phyloP scores from a whole-genome alignment of 1,140 invertebrate genomes.

The Trichonephila clavata region DNA sequence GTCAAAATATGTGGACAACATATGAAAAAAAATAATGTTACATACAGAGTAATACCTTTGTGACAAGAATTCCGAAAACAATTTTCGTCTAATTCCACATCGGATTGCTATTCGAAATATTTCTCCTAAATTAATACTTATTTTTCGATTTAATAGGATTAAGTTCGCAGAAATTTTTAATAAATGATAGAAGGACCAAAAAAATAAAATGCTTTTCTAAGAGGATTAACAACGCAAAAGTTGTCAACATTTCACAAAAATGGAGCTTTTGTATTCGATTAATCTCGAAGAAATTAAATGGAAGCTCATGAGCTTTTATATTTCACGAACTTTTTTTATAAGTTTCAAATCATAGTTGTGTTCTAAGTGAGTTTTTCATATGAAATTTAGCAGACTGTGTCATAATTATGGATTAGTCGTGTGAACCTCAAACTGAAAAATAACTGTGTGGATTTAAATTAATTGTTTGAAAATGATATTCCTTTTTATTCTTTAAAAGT shows the following conservation, averaged over 20 bases:
- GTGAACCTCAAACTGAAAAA: no score
- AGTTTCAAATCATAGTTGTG: no score
- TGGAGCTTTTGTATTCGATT: no score
- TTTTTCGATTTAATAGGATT: background rate
- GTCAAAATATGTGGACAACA: background rate
- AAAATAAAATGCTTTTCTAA: background rate
- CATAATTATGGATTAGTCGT: no score
- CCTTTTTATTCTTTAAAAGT: no score
- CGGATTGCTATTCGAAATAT: background rate
- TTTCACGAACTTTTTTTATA: no score
- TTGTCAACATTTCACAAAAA: background rate
- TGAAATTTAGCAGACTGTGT: no score
- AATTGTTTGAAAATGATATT: no score
- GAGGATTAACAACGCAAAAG: background rate
- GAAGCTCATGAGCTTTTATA: no score
- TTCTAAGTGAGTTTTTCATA: no score
- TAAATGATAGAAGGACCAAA: background rate
- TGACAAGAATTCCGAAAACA: slow-evolving; percentile 11
- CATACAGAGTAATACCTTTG: background rate
- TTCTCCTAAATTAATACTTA: background rate
- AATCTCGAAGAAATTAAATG: no score
- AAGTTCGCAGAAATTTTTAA: background rate
- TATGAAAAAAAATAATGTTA: background rate
- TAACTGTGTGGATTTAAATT: no score
- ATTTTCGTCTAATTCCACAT: background rate